Base-by-base conservation (phyloP, 1,140 invertebrate species). In the Drosophila subobscura region DNA sequence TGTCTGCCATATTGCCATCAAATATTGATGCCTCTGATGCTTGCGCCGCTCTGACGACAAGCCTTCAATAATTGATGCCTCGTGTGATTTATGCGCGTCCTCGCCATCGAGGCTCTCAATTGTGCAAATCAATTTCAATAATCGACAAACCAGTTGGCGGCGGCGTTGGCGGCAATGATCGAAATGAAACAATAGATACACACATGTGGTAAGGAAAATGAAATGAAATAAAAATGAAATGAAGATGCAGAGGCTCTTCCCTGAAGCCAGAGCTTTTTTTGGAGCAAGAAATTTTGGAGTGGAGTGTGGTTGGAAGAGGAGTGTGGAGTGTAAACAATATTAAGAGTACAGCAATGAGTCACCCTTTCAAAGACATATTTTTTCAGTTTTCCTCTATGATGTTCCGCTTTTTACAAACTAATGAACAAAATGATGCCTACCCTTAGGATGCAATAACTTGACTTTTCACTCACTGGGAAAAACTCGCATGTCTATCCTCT, bases 71-170 rank as follows among this genome's bases (percentile, higher is more conserved):
- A 84, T 84, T 84, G 80, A 84, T 84, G 80, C 80, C 76, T 72
- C 33, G 73, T 59, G 68, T 74, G 80, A 84, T 85, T 85, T 84
- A 84, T 84, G 79, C 83, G 72, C 63, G 80, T 84, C 61, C 79
- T 79, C 79, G 80, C 80, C 80, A 72, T 75, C 61, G 61, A 66
- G 64, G 33, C 33, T 37, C 79, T 77, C 80, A 85, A 84, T 80
- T 84, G 80, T 84, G 80, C 80, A 84, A 85, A 84, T 84, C 80
- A 84, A 84, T 84, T 84, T 80, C 80, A 85, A 84, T 85, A 84
- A 84, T 85, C 79, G 79, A 79, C 79, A 84, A 84, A 74, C 65
- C 80, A 76, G 68, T 78, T 84, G 53, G 77, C 50, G 68, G 70
- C 70, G 3, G 33, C 70, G 53, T 72, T 44, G 68, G 70, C 70